Base-by-base conservation (phyloP, 35 echinoderm and acorn worm species). In the Heliocidaris erythrogramma region DNA sequence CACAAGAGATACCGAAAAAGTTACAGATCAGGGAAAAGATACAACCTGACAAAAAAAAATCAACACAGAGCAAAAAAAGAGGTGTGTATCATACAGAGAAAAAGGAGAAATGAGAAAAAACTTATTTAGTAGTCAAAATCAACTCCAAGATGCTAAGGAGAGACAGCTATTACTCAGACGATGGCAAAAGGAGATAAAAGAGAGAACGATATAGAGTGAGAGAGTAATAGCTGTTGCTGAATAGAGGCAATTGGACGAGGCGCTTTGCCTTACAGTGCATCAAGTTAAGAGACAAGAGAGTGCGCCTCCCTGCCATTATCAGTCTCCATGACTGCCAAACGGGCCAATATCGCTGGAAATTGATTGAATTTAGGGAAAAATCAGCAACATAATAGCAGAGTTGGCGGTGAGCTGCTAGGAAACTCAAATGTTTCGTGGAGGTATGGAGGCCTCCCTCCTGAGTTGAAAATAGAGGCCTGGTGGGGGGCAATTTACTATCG, bases 321-420 rank as follows among this genome's bases (percentile, higher is more conserved):
- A 69, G 17, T 69, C 60, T 27, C 60, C 60, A 69, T 69, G 60
- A 69, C 17, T 21, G 60, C 60, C 35, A 56, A 92, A 56, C 30
- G 30, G 90, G 90, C 91, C 91, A 92, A 92, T 92, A 92, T 92
- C 91, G 21, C 31, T 48, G 31, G 50, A 92, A 59, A 92, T 92
- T 92, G 91, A 92, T 92, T 48, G 31, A 92, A 92, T 92, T 92
- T 92, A 27, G 91, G 12, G 47, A 49, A 92, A 92, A 92, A 92
- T 92, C 91, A 92, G 91, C 49, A 92, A 92, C 48, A 92, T 92
- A 92, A 92, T 92, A 29, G 91, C 48, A 92, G 27, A 53, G n/a
- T 30, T 27, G 29, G 50, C 50, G 65, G 50, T 48, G 18, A 50
- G 49, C 91, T 92, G 91, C 9, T 92, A 92, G 91, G 48, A 92